phyloP scores from a whole-genome alignment of 2,797 vertebrate genomes.

The Hypotaenidia philippensis region DNA sequence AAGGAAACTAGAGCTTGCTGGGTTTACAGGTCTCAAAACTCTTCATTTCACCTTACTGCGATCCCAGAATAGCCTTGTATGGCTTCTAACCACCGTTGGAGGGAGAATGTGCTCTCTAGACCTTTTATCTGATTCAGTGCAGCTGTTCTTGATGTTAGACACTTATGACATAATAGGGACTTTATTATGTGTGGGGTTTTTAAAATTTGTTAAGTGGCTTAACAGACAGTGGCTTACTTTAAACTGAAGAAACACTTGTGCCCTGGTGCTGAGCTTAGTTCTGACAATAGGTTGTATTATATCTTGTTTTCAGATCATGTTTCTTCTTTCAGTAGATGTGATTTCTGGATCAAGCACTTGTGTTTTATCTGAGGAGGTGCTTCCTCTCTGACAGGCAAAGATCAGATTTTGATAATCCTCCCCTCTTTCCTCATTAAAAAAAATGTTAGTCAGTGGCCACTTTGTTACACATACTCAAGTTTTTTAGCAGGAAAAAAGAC shows the following conservation, averaged over 20 bases:
- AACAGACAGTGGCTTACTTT: neutral
- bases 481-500: neutral
- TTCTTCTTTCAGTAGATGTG: constrained; percentile 4
- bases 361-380: neutral
- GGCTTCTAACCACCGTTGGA: constrained; percentile 4
- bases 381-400: neutral
- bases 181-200: too few relatives aligned
- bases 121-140: constrained; percentile 38
- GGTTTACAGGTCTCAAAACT: constrained; percentile 7
- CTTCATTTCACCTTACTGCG: constrained; percentile 41
- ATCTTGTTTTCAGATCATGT: neutral
- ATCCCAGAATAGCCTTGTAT: neutral
- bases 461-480: neutral
- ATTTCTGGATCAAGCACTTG: constrained; percentile 6
- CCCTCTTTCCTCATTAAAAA: neutral
- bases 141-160: constrained; percentile 30
- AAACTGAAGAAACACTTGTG: constrained; percentile 43
- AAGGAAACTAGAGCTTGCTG: neutral
- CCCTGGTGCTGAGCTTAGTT: neutral
- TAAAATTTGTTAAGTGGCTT: neutral
- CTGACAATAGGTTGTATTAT: neutral
- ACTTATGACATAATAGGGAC: neutral
- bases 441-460: neutral
- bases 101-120: constrained; percentile 18
- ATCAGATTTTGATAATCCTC: neutral